phyloP scores from a whole-genome alignment of 2,113 vertebrate species.

The Campylorhamphus procurvoides region DNA sequence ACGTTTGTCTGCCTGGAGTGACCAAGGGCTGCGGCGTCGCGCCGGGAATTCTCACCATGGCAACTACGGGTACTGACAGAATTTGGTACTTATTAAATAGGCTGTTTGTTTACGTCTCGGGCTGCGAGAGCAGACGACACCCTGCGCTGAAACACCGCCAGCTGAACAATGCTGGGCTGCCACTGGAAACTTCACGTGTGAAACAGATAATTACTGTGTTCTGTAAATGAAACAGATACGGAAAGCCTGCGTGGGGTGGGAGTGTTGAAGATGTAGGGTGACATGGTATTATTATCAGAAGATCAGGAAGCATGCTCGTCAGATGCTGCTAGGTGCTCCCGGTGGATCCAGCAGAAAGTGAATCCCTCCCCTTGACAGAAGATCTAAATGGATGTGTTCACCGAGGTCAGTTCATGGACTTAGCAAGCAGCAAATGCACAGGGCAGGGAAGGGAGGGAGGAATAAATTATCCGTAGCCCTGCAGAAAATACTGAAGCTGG shows the following conservation, averaged over 20 bases:
- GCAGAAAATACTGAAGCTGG: neutral
- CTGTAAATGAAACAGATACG: neutral
- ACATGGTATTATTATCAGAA: neutral
- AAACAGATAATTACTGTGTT: neutral
- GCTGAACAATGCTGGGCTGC: neutral
- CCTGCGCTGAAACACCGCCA: neutral
- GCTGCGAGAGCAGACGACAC: neutral
- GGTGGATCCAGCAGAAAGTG: neutral
- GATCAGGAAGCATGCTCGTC: neutral
- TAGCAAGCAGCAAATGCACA: neutral
- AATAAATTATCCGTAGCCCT: neutral
- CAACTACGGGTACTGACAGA: slow-evolving; percentile 56
- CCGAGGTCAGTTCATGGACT: neutral
- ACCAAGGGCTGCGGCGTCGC: slow-evolving; percentile 10
- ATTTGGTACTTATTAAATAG: slow-evolving; percentile 45
- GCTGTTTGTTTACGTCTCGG: slow-evolving; percentile 52
- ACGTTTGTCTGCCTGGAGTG: slow-evolving; percentile 13
- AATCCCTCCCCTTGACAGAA: neutral
- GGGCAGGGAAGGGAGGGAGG: fast-evolving
- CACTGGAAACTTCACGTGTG: neutral
- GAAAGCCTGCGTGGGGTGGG: neutral
- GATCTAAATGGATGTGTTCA: neutral
- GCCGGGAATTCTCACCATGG: slow-evolving; percentile 63
- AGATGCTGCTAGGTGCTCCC: neutral
- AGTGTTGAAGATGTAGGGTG: slow-evolving; percentile 8